Conservation (phyloP, 1,140 invertebrate species). For the Microplitis demolitor region DNA sequence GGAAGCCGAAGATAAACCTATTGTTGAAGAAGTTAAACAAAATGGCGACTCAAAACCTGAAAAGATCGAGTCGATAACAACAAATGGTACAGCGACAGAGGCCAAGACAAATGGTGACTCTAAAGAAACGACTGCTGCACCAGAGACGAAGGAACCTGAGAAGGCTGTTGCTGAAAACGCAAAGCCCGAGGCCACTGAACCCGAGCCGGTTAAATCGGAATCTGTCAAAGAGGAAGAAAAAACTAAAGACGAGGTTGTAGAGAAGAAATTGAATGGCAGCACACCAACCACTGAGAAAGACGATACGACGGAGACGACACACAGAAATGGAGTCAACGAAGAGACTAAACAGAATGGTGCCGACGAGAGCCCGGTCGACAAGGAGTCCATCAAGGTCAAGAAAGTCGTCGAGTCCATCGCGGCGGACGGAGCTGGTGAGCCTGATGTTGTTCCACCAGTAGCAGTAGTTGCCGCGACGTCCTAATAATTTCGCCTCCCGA, state of each 20-base stretch:
- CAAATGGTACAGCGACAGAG: neutral
- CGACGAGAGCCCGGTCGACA: conserved; percentile 44
- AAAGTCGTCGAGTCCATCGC: conserved; percentile 54
- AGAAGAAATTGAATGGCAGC: conserved; percentile 28
- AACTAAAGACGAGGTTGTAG: conserved; percentile 27
- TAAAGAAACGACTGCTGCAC: conserved; percentile 7
- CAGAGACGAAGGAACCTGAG: conserved; percentile 6
- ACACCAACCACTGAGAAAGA: neutral
- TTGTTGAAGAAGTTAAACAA: conserved; percentile 18
- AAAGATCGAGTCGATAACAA: conserved; percentile 1
- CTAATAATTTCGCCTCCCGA: conserved; percentile 47
- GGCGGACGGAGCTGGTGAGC: conserved; percentile 48
- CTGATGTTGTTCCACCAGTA: conserved; percentile 55
- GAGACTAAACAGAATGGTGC: conserved; percentile 48
- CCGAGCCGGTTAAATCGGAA: neutral
- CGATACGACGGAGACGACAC: conserved; percentile 32
- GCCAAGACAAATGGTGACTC: conserved; percentile 12
- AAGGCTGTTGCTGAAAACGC: neutral
- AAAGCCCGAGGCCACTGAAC: conserved; percentile 18
- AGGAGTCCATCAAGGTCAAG: conserved; percentile 54
- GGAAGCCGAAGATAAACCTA: conserved; percentile 14
- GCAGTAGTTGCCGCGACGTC: conserved; percentile 58
- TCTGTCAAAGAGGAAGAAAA: conserved; percentile 12
- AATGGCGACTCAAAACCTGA: conserved; percentile 19
- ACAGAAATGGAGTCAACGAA: conserved; percentile 49